Percentiles rank a stretch among this genome's conserved stretches.
Conservation (phyloP, 2,113 vertebrate genomes). For the Salminus brasiliensis region DNA sequence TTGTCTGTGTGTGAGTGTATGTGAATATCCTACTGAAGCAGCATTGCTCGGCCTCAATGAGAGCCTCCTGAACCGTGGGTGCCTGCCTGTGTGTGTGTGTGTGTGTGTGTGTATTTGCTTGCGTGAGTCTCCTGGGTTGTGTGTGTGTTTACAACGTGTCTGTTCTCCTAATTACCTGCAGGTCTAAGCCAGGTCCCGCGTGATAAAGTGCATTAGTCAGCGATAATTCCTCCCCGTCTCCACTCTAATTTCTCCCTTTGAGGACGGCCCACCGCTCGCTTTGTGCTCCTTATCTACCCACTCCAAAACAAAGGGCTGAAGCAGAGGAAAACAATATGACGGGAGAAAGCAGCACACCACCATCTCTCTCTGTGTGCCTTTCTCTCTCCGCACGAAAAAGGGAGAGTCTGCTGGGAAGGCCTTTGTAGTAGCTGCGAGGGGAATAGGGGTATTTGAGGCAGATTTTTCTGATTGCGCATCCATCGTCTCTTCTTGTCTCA, state of each 20-base stretch:
- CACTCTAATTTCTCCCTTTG: constrained; percentile 59
- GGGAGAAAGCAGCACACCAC: constrained; percentile 53
- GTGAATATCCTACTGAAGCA: constrained; percentile 12
- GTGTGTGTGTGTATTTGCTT: constrained; percentile 42
- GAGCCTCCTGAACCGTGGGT: constrained; percentile 24
- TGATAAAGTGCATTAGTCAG: constrained; percentile 61
- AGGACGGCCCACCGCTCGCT: constrained; percentile 57
- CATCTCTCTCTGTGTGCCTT: constrained; percentile 18
- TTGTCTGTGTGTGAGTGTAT: constrained; percentile 21
- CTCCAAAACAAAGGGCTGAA: constrained; percentile 70
- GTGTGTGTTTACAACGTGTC: constrained; percentile 69
- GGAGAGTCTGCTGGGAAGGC: constrained; percentile 72
- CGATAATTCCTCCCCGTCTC: constrained; percentile 62
- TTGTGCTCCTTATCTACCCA: constrained; percentile 61
- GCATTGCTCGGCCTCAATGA: not conserved
- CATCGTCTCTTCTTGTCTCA: constrained; percentile 58
- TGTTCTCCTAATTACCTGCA: constrained; percentile 72
- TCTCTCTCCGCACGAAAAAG: constrained; percentile 66
- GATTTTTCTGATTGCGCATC: constrained; percentile 68
- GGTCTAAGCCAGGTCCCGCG: constrained; percentile 56
- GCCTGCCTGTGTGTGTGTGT: constrained; percentile 38
- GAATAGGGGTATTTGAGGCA: constrained; percentile 77
- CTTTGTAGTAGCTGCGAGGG: constrained; percentile 70
- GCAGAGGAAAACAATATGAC: constrained; percentile 49
- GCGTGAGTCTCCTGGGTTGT: constrained; percentile 57